Evolutionary conservation across 2,888 invertebrate species (phyloP).

Genomic region (Blastobasis lacticolella): DNA sequence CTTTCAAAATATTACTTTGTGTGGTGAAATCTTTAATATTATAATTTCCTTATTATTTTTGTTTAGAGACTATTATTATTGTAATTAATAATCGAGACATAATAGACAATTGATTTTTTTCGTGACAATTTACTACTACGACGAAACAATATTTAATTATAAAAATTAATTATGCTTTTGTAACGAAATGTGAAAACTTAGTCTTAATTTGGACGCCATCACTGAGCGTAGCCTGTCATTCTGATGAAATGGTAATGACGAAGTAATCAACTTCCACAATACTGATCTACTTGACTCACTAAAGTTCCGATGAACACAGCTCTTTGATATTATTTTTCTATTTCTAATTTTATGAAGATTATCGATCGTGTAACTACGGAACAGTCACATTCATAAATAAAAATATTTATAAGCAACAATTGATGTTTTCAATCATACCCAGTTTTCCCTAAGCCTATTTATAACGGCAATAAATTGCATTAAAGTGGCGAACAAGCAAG

Average conservation of each 20-base stretch:
- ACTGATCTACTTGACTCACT: slow-evolving; percentile 41
- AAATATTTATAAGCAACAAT: slow-evolving; percentile 65
- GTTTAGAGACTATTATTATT: slow-evolving; percentile 48
- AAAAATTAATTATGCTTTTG: slow-evolving; percentile 37
- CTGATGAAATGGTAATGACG: slow-evolving; percentile 28
- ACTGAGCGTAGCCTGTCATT: slow-evolving; percentile 14
- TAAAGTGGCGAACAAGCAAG: no score
- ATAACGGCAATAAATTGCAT: no score
- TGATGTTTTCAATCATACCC: slow-evolving; percentile 32
- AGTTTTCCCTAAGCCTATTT: no score
- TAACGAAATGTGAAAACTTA: slow-evolving; percentile 22
- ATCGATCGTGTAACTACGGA: slow-evolving; percentile 63
- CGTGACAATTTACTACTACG: slow-evolving; percentile 37
- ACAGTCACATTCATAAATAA: slow-evolving; percentile 69
- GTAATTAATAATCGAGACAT: slow-evolving; percentile 59
- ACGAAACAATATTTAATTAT: slow-evolving; percentile 23
- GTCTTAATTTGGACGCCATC: background rate
- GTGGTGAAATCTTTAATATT: slow-evolving; percentile 55
- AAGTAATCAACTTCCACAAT: slow-evolving; percentile 18
- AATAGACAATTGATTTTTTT: slow-evolving; percentile 50
- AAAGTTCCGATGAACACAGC: slow-evolving; percentile 66
- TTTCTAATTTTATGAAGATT: slow-evolving; percentile 71
- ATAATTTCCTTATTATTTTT: slow-evolving; percentile 42
- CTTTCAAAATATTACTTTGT: slow-evolving; percentile 44
- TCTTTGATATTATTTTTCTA: slow-evolving; percentile 75